These are phyloP conservation scores for Cryptophagus acutangulus DNA, from an alignment of 2,888 invertebrate genomes.

Conservation along the genomic window DNA sequence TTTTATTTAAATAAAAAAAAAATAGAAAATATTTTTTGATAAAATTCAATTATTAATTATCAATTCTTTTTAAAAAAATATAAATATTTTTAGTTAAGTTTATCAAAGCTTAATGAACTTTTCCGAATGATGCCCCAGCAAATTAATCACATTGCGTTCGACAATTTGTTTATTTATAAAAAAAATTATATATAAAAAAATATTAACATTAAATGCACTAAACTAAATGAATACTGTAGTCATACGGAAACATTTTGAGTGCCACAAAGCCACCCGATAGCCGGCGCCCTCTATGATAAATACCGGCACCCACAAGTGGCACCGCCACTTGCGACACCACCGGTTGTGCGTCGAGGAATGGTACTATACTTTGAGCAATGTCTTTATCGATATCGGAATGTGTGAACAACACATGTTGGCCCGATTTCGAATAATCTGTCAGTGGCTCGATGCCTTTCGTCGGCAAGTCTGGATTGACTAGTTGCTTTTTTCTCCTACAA, in stretches of 20 bases:
- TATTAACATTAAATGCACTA: constrained; percentile 25
- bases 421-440: constrained; percentile 31
- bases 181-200: constrained; percentile 12
- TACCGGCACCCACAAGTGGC: constrained; percentile 67
- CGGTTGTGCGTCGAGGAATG: constrained; percentile 73
- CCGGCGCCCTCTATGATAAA: constrained; percentile 66
- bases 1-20: too few relatives aligned
- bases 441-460: too few relatives aligned
- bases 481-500: constrained; percentile 52
- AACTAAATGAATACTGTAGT: too few relatives aligned
- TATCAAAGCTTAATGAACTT: constrained; percentile 1
- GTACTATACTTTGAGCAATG: constrained; percentile 75
- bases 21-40: too few relatives aligned
- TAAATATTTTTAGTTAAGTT: too few relatives aligned
- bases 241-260: constrained; percentile 68
- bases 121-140: too few relatives aligned
- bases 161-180: too few relatives aligned
- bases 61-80: too few relatives aligned
- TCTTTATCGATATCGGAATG: constrained; percentile 66
- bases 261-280: constrained; percentile 73
- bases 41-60: too few relatives aligned
- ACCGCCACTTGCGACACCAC: constrained; percentile 61
- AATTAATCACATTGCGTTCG: too few relatives aligned
- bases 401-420: constrained; percentile 50
- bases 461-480: constrained; percentile 62